phyloP scores from a whole-genome alignment of 2,113 vertebrate species.

The Rhabdomys dilectus region DNA sequence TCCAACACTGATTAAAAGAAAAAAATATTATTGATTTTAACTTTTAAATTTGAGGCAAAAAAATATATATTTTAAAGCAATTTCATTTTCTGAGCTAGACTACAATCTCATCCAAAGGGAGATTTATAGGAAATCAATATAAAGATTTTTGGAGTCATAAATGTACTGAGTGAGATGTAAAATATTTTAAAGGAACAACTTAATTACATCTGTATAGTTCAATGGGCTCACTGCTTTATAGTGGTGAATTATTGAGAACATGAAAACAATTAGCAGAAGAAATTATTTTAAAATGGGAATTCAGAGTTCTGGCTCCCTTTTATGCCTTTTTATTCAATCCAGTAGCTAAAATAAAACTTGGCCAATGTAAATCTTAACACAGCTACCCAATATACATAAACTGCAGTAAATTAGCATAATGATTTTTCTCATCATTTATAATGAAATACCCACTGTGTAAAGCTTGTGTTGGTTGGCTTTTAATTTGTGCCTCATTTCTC shows the following conservation, averaged over 20 bases:
- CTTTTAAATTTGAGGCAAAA: background rate
- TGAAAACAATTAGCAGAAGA: conserved; percentile 74
- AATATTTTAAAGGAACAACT: conserved; percentile 69
- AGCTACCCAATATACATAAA: conserved; percentile 48
- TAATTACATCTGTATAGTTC: conserved; percentile 65
- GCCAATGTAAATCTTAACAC: conserved; percentile 47
- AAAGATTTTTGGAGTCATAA: conserved; percentile 10
- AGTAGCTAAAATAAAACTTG: conserved; percentile 65
- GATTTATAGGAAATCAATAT: conserved; percentile 19
- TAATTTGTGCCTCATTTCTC: background rate
- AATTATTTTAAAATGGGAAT: conserved; percentile 61
- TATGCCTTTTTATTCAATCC: conserved; percentile 62
- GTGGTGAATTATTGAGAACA: conserved; percentile 67
- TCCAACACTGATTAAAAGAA: background rate
- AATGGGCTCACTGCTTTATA: conserved; percentile 46
- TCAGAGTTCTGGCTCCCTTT: conserved; percentile 51
- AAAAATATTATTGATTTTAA: conserved; percentile 14
- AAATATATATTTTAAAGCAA: background rate
- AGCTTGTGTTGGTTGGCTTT: conserved; percentile 11
- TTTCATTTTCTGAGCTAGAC: conserved; percentile 22
- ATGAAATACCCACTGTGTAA: conserved; percentile 16
- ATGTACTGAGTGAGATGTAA: conserved; percentile 67
- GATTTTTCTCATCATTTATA: conserved; percentile 49
- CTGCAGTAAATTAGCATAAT: conserved; percentile 60
- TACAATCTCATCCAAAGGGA: background rate